These are phyloP conservation scores for Keiferia lycopersicella DNA, from an alignment of 2,888 invertebrate genomes.

Conservation along the genomic window DNA sequence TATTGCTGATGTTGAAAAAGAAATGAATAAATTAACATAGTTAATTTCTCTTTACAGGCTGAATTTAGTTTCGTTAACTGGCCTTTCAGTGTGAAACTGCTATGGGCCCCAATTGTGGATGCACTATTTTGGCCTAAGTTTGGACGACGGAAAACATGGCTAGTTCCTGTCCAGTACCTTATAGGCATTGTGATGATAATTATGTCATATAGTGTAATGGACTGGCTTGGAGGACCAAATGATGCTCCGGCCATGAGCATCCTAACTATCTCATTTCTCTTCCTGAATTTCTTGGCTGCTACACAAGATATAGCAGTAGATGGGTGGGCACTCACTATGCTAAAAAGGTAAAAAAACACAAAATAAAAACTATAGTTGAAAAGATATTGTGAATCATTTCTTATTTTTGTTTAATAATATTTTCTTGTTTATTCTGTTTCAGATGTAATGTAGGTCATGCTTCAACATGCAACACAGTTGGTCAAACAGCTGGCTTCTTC, in stretches of 20 bases:
- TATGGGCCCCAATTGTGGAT: conserved; percentile 99
- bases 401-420: background rate
- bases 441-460: conserved; percentile 98
- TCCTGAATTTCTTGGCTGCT: conserved; percentile 97
- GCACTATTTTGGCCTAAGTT: conserved; percentile 91
- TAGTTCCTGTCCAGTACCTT: conserved; percentile 96
- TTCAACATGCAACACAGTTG: conserved; percentile 99
- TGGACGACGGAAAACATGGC: conserved; percentile 97
- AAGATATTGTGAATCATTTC: background rate
- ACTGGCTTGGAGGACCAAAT: conserved; percentile 87
- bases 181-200: conserved; percentile 95
- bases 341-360: conserved; percentile 86
- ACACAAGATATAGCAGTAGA: conserved; percentile 99
- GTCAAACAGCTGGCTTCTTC: conserved; percentile 98
- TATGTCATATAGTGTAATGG: conserved; percentile 87
- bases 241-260: conserved; percentile 86
- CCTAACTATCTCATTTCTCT: conserved; percentile 93
- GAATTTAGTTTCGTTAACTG: conserved; percentile 96
- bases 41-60: conserved; percentile 79
- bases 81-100: conserved; percentile 95
- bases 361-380: no score
- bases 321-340: conserved; percentile 99
- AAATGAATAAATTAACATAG: conserved; percentile 1
- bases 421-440: conserved; percentile 42
- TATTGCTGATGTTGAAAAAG: background rate